Percentiles rank a stretch among this genome's conserved stretches.
phyloP scores from a whole-genome alignment of 2,113 vertebrate species.

The Sphaerodactylus townsendi region DNA sequence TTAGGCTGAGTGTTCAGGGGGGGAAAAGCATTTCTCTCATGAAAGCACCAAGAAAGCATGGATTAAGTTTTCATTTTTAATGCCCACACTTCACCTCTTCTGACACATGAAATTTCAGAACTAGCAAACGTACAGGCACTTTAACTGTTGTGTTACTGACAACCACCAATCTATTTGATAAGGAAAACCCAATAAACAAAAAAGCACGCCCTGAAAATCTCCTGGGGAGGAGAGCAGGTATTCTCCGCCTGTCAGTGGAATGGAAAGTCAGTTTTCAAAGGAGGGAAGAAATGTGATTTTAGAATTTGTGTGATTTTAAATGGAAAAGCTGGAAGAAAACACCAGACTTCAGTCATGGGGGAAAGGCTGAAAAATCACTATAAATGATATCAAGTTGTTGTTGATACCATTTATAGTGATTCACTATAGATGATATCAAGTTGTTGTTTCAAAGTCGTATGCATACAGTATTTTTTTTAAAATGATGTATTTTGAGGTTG shows the following conservation, averaged over 20 bases:
- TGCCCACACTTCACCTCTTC: conserved; percentile 1
- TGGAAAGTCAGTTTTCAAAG: conserved; percentile 50
- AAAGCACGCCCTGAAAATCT: conserved; percentile 36
- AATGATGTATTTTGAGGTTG: too few relatives aligned
- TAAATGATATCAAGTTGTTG: too few relatives aligned
- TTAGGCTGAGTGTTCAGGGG: too few relatives aligned
- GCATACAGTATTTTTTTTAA: too few relatives aligned
- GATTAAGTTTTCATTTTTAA: conserved; percentile 30
- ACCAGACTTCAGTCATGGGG: too few relatives aligned
- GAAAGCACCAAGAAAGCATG: conserved; percentile 14
- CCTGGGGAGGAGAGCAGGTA: conserved; percentile 50
- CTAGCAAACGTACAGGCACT: conserved; percentile 41
- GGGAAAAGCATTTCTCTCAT: conserved; percentile 16
- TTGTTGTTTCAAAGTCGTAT: too few relatives aligned
- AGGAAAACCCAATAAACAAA: conserved; percentile 31
- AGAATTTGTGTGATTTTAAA: not conserved
- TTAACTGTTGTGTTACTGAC: conserved; percentile 49
- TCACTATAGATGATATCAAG: too few relatives aligned
- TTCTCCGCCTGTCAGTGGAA: conserved; percentile 33
- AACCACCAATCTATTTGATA: conserved; percentile 48
- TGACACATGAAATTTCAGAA: conserved; percentile 47
- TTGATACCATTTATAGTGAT: too few relatives aligned
- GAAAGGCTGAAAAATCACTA: too few relatives aligned
- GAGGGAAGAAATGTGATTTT: conserved; percentile 24
- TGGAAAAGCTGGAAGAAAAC: too few relatives aligned